Percentiles rank a stretch among this genome's conserved stretches.
phyloP scores from a whole-genome alignment of 1,140 invertebrate species.

The Drosophila nigrodunni region DNA sequence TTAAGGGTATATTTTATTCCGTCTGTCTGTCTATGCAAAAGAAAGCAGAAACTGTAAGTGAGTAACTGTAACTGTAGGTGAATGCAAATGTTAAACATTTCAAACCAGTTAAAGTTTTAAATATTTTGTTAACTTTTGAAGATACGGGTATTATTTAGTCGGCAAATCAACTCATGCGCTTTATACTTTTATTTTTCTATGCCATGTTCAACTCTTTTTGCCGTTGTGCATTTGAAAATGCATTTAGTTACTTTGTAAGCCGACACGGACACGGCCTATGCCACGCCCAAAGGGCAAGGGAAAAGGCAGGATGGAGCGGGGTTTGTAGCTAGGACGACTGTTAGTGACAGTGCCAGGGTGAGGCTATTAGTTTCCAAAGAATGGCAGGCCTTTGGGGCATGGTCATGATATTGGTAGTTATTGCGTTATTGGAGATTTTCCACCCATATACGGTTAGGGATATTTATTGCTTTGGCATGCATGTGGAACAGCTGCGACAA shows the following conservation, averaged over 20 bases:
- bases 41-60: no score
- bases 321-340: conserved; percentile 1
- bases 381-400: conserved; percentile 43
- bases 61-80: no score
- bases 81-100: no score
- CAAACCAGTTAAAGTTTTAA: no score
- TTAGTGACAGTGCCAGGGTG: conserved; percentile 24
- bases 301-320: background rate
- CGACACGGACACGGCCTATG: conserved; percentile 41
- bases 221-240: conserved; percentile 71
- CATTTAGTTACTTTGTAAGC: conserved; percentile 82
- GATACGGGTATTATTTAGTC: background rate
- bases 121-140: background rate
- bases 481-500: conserved; percentile 79
- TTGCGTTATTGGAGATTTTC: conserved; percentile 82
- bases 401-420: conserved; percentile 78
- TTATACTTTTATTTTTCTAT: conserved; percentile 12
- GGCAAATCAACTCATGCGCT: background rate
- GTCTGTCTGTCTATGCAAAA: no score
- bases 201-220: conserved; percentile 26
- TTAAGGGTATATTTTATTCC: background rate
- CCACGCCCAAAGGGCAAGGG: background rate
- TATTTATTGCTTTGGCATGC: conserved; percentile 83
- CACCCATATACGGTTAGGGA: conserved; percentile 59
- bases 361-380: conserved; percentile 67